Evolutionary conservation across 2,888 invertebrate genomes (phyloP).

Genomic region (Ceratothoa steindachneri): DNA sequence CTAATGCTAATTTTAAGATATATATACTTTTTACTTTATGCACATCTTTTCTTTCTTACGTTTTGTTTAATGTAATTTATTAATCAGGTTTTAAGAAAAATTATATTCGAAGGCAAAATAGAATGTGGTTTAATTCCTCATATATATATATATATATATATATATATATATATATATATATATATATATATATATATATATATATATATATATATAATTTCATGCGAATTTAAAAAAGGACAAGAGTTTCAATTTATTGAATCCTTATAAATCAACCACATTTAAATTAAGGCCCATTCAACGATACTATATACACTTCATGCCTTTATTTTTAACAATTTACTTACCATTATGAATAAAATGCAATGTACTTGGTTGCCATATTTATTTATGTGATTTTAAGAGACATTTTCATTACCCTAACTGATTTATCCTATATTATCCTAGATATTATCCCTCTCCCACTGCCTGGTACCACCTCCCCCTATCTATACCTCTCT

Average conservation of each 20-base stretch:
- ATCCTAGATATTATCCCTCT: too few relatives aligned
- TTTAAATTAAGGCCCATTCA: neutral
- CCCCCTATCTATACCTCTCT: too few relatives aligned
- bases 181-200: constrained; percentile 15
- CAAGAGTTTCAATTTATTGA: neutral
- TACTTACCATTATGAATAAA: too few relatives aligned
- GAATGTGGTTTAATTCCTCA: neutral
- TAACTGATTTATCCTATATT: too few relatives aligned
- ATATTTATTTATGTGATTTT: too few relatives aligned
- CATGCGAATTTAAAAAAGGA: neutral
- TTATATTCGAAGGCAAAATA: neutral
- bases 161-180: constrained; percentile 13
- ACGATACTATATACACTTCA: neutral
- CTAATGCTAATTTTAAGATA: constrained; percentile 13
- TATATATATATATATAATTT: constrained; percentile 1
- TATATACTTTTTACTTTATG: neutral
- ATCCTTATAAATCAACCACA: neutral
- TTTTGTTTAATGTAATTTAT: neutral
- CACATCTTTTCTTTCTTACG: neutral
- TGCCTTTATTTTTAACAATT: neutral
- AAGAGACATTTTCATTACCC: too few relatives aligned
- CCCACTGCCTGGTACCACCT: too few relatives aligned
- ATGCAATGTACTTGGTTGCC: too few relatives aligned
- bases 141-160: neutral
- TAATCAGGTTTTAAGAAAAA: neutral